Evolutionary conservation across 2,113 vertebrate genomes (phyloP).

Genomic region (Pteropus alecto): DNA sequence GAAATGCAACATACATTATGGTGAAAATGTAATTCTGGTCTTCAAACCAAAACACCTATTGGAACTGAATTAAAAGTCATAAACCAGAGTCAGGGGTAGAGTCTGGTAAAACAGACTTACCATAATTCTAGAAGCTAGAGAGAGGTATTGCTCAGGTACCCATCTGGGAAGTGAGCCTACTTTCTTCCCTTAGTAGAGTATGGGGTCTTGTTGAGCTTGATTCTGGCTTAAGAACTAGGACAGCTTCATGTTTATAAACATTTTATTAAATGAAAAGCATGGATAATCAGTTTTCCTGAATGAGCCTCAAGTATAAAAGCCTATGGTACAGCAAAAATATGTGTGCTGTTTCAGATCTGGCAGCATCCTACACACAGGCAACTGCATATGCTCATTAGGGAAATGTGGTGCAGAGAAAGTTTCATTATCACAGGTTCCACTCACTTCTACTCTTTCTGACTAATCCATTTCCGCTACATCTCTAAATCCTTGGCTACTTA

Average conservation of each 20-base stretch:
- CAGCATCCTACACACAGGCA: not conserved
- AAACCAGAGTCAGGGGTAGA: not conserved
- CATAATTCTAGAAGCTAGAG: not conserved
- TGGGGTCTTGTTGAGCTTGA: not conserved
- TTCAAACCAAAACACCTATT: not conserved
- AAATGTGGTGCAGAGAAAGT: not conserved
- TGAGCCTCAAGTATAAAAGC: not conserved
- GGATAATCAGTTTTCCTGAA: not conserved
- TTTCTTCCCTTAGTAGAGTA: not conserved
- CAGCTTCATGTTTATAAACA: not conserved
- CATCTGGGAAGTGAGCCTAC: not conserved
- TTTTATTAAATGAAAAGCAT: not conserved
- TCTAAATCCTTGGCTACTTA: not conserved
- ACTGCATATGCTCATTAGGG: not conserved
- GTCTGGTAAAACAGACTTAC: not conserved
- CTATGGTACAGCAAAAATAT: not conserved
- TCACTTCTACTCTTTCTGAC: not conserved
- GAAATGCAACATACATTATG: not conserved
- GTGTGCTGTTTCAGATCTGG: not conserved
- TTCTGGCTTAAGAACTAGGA: not conserved
- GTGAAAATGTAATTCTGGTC: not conserved
- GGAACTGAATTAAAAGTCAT: not conserved
- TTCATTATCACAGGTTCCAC: not conserved
- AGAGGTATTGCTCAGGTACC: not conserved
- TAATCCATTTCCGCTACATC: not conserved